A percentile compares a stretch with the other conserved stretches of the same genome.
Conservation (phyloP, 2,888 invertebrate genomes). For the Andrena bucephala region DNA sequence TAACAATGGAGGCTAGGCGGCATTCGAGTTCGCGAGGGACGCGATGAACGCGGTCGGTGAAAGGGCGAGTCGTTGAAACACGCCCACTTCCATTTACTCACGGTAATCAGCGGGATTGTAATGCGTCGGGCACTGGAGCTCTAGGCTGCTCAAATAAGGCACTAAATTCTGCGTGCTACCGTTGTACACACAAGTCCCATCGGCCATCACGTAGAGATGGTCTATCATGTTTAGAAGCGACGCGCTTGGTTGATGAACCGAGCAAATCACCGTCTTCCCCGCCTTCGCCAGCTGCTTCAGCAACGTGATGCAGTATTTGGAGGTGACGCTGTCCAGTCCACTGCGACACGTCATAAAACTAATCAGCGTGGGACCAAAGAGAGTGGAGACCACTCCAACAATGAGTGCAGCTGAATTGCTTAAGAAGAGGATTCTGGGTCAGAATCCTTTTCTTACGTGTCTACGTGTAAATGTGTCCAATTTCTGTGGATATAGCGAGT, state of each 20-base stretch:
- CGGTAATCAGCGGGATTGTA: constrained; percentile 97
- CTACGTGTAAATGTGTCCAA: too few species aligned
- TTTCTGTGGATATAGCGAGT: too few species aligned
- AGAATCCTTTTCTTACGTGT: too few species aligned
- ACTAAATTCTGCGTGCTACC: constrained; percentile 92
- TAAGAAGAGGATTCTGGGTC: not conserved
- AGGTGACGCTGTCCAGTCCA: constrained; percentile 92
- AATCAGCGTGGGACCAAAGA: too few species aligned
- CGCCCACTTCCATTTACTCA: constrained; percentile 84
- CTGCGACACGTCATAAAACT: constrained; percentile 84
- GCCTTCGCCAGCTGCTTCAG: constrained; percentile 93
- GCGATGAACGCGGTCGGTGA: not conserved
- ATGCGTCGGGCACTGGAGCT: constrained; percentile 93
- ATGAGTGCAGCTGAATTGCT: not conserved
- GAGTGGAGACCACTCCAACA: not conserved
- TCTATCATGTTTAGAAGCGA: constrained; percentile 95
- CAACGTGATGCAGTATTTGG: constrained; percentile 92
- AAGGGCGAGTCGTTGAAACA: not conserved
- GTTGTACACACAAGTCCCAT: constrained; percentile 92
- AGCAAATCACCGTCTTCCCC: constrained; percentile 94
- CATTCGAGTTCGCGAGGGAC: not conserved
- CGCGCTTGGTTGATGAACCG: constrained; percentile 97
- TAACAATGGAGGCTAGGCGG: too few species aligned
- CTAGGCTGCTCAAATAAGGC: constrained; percentile 90
- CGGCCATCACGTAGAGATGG: constrained; percentile 93